Evolutionary conservation across 2,888 invertebrate genomes (phyloP), one percentile per base, ranked within the genome.

Genomic region (Falcaria lacertinaria): DNA sequence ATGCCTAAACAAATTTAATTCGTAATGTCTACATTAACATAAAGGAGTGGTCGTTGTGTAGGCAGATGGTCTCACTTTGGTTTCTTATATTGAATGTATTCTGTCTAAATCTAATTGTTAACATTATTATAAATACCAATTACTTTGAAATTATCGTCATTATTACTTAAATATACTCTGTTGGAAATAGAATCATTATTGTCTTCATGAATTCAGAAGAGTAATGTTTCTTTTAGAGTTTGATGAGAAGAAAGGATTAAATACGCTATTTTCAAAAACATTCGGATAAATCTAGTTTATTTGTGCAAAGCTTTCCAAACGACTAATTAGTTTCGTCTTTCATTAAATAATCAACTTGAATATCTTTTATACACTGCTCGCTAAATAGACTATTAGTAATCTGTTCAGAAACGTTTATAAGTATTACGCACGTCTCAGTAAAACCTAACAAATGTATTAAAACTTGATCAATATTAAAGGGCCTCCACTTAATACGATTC

Each of bases 21-120:
- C 72, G 65, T 73, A 70, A 68, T 66, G 63, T 61, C 70, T 72
- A 76, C 72, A 85, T 86, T 86, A 83, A 47, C 82, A 85, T 85
- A 79, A 68, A 76, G 64, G 63, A 65, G 65, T 49, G 52, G 47
- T 44, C 54, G 52, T 58, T 46, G 67, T 64, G 73, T 76, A 74
- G 76, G 75, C 65, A 65, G 69, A 60, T 56, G 49, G 57, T 54
- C 47, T 41, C 43, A 41, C 55, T 60, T 53, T 46, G 28, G 8
- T 28, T 11, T 28, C 2, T 28, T 28, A 28, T 11, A 28, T 11
- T 28, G 28, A 7, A 28, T 28, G 7, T 28, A 11, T 11, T 3
- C 11, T 7, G 28, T 11, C 28, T 7, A 11, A 7, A 28, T 28
- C 11, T 28, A 11, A 28, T 28, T 28, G 28, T 28, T 28, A 28